These are phyloP conservation scores for Aulostomus chinensis DNA, from an alignment of 2,797 vertebrate species.

Conservation along the genomic window DNA sequence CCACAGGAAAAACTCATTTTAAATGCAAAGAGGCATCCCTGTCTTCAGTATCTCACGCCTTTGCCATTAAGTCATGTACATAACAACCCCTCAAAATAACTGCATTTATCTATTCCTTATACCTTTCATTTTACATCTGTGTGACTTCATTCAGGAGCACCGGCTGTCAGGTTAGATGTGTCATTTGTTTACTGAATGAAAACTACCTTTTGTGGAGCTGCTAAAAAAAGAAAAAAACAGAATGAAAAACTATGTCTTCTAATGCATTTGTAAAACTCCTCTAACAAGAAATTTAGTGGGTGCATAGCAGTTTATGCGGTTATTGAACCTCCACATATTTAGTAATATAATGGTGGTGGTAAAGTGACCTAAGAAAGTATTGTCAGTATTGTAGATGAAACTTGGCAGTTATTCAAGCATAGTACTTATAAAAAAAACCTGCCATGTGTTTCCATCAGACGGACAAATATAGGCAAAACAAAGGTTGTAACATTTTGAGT, in stretches of 20 bases:
- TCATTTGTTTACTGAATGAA: neutral
- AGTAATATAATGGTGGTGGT: neutral
- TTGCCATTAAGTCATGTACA: too few relatives aligned
- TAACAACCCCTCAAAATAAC: too few relatives aligned
- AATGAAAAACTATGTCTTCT: neutral
- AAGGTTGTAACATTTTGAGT: constrained; percentile 51
- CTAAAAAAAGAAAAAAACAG: neutral
- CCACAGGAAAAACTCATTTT: too few relatives aligned
- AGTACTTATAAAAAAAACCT: neutral
- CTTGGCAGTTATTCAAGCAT: neutral
- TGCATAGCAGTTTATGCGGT: neutral
- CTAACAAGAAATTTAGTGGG: neutral
- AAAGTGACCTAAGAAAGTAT: neutral
- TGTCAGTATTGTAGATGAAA: too few relatives aligned
- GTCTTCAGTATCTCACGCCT: too few relatives aligned
- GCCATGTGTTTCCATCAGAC: constrained; percentile 10
- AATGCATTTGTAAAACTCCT: neutral
- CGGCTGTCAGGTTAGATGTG: neutral
- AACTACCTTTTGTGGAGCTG: too few relatives aligned
- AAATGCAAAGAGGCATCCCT: too few relatives aligned
- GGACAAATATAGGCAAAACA: constrained; percentile 25
- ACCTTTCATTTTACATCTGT: neutral
- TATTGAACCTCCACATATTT: neutral
- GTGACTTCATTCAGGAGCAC: neutral
- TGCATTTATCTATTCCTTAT: too few relatives aligned